Base-by-base conservation (phyloP, 2,797 vertebrate species). In the Microctenopoma lineatum region DNA sequence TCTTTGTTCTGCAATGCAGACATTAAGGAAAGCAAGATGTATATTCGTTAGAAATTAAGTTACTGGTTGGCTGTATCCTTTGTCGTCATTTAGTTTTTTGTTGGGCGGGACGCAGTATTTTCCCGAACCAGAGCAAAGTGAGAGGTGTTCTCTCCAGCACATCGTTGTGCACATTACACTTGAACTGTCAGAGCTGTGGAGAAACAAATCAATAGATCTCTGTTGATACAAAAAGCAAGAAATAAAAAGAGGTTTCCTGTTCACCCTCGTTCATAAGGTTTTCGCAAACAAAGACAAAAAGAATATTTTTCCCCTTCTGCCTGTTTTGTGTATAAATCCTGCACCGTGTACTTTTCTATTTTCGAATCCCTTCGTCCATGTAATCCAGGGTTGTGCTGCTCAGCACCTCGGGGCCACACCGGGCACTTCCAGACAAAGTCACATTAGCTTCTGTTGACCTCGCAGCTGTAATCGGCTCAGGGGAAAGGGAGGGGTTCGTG, bases 401-500 rank as follows among this genome's bases (percentile, higher is more conserved):
- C 67, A 61, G 74, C 69, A 66, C 75, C 80, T 80, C 36, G 0
- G 67, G 80, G 67, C 66, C 81, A 71, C 46, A 3, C 41, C 4
- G n/a, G 60, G 60, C 67, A 59, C 32, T 59, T 77, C 59, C 85
- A 90, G 79, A 88, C 86, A 90, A 89, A 85, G 86, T 87, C 83
- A 84, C 77, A 84, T 90, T 90, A 91, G 86, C 88, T 90, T 83
- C 75, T 77, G 64, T 70, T 81, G 84, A 86, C 87, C 88, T 80
- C 70, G 16, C 77, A 55, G 75, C 79, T 86, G 82, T 83, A 90
- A 89, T 91, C 80, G 53, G 75, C 84, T 92, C 77, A 66, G 36
- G 14, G 52, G 61, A 74, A 53, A 36, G 64, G 61, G 57, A 53
- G 58, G 48, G 8, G 25, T n/a, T 59, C 12, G n/a, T 21, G 32